Percentiles rank a stretch among this genome's conserved stretches.
These are phyloP conservation scores for Diogma glabrata DNA, from an alignment of 2,888 invertebrate genomes.

Conservation along the genomic window DNA sequence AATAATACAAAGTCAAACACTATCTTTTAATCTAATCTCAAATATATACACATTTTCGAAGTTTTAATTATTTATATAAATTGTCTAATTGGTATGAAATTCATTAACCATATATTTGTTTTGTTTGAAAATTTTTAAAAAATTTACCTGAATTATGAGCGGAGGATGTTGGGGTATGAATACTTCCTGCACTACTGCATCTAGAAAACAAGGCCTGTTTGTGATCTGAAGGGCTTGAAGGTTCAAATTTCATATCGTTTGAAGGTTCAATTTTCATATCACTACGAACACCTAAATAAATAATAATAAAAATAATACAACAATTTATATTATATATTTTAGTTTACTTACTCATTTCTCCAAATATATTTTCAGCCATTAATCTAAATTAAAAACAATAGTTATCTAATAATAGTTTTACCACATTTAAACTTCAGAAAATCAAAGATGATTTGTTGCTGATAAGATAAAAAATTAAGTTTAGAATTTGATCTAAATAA, in stretches of 20 bases:
- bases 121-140: not conserved
- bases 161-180: conserved; percentile 66
- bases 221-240: conserved; percentile 45
- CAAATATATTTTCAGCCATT: conserved; percentile 9
- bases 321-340: not conserved
- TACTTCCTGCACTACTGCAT: conserved; percentile 66
- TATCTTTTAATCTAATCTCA: no score
- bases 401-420: no score
- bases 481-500: no score
- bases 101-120: not conserved
- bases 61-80: not conserved
- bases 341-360: conserved; percentile 5
- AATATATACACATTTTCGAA: no score
- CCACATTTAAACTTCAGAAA: no score
- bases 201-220: conserved; percentile 50
- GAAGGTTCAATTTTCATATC: no score
- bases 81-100: not conserved
- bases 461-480: no score
- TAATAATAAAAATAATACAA: not conserved
- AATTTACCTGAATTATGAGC: conserved; percentile 65
- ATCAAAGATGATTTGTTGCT: no score
- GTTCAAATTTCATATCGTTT: conserved; percentile 40
- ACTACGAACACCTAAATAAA: not conserved
- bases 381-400: no score
- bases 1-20: no score